phyloP scores from a whole-genome alignment of 2,888 invertebrate genomes.

The Carcina quercana region DNA sequence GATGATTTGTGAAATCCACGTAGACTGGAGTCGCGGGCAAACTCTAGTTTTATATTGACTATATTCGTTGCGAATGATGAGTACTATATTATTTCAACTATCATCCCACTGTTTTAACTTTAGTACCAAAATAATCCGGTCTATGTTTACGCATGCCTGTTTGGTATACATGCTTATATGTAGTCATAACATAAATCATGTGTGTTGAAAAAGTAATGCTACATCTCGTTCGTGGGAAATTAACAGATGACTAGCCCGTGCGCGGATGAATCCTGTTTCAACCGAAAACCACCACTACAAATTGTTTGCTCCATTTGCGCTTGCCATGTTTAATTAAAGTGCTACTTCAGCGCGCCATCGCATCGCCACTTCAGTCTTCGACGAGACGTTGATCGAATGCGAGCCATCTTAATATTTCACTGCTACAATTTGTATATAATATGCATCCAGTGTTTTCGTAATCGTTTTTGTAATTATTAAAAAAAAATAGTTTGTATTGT shows the following conservation, averaged over 20 bases:
- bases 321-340: conserved; percentile 55
- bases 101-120: too few relatives aligned
- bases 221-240: neutral
- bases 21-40: too few relatives aligned
- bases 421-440: conserved; percentile 12
- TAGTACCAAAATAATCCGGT: too few relatives aligned
- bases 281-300: conserved; percentile 53
- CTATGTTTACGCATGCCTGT: too few relatives aligned
- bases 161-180: too few relatives aligned
- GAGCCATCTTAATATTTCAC: conserved; percentile 17
- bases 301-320: conserved; percentile 45
- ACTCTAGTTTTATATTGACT: too few relatives aligned
- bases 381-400: conserved; percentile 28
- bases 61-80: too few relatives aligned
- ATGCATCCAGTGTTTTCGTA: neutral
- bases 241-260: conserved; percentile 27
- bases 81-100: too few relatives aligned
- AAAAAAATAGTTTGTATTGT: neutral
- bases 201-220: neutral
- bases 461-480: neutral
- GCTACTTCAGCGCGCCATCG: conserved; percentile 32
- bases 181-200: too few relatives aligned
- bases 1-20: too few relatives aligned
- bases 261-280: conserved; percentile 67
- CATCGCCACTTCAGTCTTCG: conserved; percentile 48